Evolutionary conservation across 2,797 vertebrate species (phyloP), one percentile per base, ranked within the genome.

Genomic region (Crocodylus rhombifer): DNA sequence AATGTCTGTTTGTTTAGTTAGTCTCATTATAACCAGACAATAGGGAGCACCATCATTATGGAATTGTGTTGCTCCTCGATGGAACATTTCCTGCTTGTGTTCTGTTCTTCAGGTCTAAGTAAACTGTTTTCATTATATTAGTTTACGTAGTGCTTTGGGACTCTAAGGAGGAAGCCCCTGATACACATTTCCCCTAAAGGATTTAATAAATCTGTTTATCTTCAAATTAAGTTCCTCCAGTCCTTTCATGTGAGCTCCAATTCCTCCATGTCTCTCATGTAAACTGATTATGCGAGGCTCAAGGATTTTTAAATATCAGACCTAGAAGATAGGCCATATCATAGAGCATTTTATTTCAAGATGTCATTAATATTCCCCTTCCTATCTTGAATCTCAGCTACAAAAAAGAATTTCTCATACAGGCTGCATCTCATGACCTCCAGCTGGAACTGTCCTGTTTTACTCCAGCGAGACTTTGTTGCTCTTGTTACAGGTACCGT

Each of bases 91-190:
- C 30, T 30, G 13, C 16, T 30, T 69, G 10, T 51, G 42, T 51
- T 51, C 42, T 51, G 10, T 51, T 51, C 42, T 51, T 51, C 42
- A 51, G 42, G 42, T 51, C 42, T 51, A 51, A 51, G 42, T 10
- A 51, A 51, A 10, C 42, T 51, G 42, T 8, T 80, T 51, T 51
- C 0, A 0, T 65, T 51, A 77, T 60, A 3, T 0, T 21, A 62
- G 4, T 55, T 76, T 51, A 51, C 7, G 14, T 18, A 33, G 14
- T 25, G 56, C 30, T 58, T 58, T 33, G 75, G 75, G 6, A 69
- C 33, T 5, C 16, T 30, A n/a, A n/a, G 64, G 30, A 30, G 30
- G 64, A n/a, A 69, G 10, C 20, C 30, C 11, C 11, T 3, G 65
- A 69, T 69, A 21, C 17, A 69, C 18, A 36, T 69, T 69, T 69